Evolutionary conservation across 2,797 vertebrate species (phyloP).

Genomic region (Cirrhinus mrigala): DNA sequence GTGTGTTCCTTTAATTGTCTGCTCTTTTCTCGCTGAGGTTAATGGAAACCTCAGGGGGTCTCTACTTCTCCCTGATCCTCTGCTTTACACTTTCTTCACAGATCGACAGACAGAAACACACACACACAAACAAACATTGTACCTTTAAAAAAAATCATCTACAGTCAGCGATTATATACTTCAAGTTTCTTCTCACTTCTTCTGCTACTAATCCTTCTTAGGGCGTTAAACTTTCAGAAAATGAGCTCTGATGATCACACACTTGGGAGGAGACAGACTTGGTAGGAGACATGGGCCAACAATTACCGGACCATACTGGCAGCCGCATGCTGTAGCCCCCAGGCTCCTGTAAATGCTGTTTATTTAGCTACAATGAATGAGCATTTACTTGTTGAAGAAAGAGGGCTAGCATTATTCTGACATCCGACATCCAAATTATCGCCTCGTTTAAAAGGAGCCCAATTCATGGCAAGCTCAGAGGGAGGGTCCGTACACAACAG

Average conservation of each 20-base stretch:
- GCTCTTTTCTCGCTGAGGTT: slow-evolving; percentile 79
- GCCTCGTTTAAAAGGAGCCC: slow-evolving; percentile 15
- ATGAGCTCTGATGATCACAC: slow-evolving; percentile 18
- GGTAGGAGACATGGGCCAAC: slow-evolving; percentile 20
- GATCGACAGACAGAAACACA: slow-evolving; percentile 23
- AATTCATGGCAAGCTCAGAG: slow-evolving; percentile 14
- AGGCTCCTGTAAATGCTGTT: slow-evolving; percentile 65
- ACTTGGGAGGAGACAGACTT: slow-evolving; percentile 19
- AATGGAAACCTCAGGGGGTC: slow-evolving; percentile 78
- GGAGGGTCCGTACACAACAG: slow-evolving; percentile 15
- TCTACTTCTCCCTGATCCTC: slow-evolving; percentile 45
- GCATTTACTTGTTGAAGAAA: slow-evolving; percentile 62
- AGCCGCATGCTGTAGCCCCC: slow-evolving; percentile 21
- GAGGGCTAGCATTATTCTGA: slow-evolving; percentile 31
- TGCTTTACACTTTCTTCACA: slow-evolving; percentile 50
- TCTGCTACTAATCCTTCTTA: neutral
- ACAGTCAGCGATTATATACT: slow-evolving; percentile 8
- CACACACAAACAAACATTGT: slow-evolving; percentile 44
- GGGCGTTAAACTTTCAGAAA: slow-evolving; percentile 12
- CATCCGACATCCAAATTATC: slow-evolving; percentile 34
- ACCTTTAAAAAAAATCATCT: slow-evolving; percentile 12
- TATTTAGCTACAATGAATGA: slow-evolving; percentile 70
- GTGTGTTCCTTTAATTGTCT: slow-evolving; percentile 62
- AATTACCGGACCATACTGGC: slow-evolving; percentile 53
- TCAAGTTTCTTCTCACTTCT: slow-evolving; percentile 26